phyloP scores from a whole-genome alignment of 1,140 invertebrate species.

The Batillaria attramentaria region DNA sequence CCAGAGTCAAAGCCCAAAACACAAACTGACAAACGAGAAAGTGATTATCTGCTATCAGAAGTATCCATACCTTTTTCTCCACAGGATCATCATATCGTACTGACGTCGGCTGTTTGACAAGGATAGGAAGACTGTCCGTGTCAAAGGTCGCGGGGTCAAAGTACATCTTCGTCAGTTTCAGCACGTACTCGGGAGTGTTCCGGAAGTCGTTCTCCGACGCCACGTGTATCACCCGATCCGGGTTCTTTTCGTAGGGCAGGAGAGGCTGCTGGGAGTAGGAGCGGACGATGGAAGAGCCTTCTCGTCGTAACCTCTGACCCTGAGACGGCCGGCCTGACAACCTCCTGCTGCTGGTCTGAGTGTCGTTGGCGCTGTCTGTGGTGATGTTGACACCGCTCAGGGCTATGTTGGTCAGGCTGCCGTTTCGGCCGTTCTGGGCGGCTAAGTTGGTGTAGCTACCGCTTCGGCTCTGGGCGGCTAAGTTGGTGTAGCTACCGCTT shows the following conservation, averaged over 20 bases:
- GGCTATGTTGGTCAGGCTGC: background rate
- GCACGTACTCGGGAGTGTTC: constrained; percentile 58
- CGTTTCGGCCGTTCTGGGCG: no score
- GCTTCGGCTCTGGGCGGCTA: no score
- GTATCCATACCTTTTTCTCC: constrained; percentile 17
- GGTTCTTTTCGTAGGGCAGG: constrained; percentile 32
- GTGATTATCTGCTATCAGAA: background rate
- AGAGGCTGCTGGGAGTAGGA: background rate
- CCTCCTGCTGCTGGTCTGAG: background rate
- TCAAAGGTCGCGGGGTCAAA: constrained; percentile 6
- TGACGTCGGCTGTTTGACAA: background rate
- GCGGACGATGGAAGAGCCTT: background rate
- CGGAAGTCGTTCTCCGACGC: constrained; percentile 51
- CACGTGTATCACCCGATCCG: constrained; percentile 47
- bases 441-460: no score
- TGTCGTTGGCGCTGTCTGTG: background rate
- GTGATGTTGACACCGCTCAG: background rate
- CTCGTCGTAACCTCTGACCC: background rate
- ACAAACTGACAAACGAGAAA: background rate
- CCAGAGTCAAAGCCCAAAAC: background rate
- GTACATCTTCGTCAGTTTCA: constrained; percentile 44
- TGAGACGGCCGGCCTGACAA: background rate
- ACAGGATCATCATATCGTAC: constrained; percentile 18
- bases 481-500: no score
- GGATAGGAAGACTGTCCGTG: constrained; percentile 27